Percentiles rank a stretch among this genome's conserved stretches.
Evolutionary conservation across 1,140 invertebrate genomes (phyloP).

Genomic region (Atopsyche davidsoni): DNA sequence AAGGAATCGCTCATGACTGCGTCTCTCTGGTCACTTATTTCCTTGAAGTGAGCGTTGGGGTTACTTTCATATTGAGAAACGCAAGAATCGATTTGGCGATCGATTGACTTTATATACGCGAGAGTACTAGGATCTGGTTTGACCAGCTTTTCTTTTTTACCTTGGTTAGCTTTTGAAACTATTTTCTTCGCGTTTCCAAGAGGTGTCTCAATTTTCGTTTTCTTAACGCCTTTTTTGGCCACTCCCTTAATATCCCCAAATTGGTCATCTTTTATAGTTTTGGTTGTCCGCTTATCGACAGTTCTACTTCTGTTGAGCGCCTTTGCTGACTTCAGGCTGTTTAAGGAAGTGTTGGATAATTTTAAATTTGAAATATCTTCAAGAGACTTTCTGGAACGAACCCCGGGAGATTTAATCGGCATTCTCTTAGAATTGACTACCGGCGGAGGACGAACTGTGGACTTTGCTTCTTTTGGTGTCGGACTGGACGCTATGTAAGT

Average conservation of each 20-base stretch:
- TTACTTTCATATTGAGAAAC: slow-evolving; percentile 24
- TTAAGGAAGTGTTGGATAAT: slow-evolving; percentile 14
- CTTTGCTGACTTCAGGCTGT: slow-evolving; percentile 12
- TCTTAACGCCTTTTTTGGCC: slow-evolving; percentile 9
- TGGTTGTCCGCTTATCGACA: slow-evolving; percentile 1
- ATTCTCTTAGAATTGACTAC: slow-evolving; percentile 5
- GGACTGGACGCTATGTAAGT: slow-evolving; percentile 16
- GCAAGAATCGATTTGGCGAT: slow-evolving; percentile 26
- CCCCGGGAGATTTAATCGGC: background rate
- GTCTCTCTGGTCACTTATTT: slow-evolving; percentile 51
- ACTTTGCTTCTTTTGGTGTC: slow-evolving; percentile 5
- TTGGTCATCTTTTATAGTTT: slow-evolving; percentile 6
- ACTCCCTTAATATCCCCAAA: slow-evolving; percentile 14
- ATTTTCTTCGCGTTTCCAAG: slow-evolving; percentile 10
- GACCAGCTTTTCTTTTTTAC: slow-evolving; percentile 4
- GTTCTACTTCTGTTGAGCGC: slow-evolving; percentile 4
- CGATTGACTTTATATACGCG: slow-evolving; percentile 29
- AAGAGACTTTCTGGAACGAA: slow-evolving; percentile 11
- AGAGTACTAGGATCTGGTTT: slow-evolving; percentile 6
- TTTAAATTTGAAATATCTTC: slow-evolving; percentile 16
- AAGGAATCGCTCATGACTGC: slow-evolving; percentile 57
- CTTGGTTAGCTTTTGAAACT: background rate
- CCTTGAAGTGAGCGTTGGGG: slow-evolving; percentile 37
- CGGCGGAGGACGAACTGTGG: slow-evolving; percentile 1
- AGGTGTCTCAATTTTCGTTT: slow-evolving; percentile 12